phyloP scores from a whole-genome alignment of 2,113 vertebrate genomes.

The Reinhardtius hippoglossoides region DNA sequence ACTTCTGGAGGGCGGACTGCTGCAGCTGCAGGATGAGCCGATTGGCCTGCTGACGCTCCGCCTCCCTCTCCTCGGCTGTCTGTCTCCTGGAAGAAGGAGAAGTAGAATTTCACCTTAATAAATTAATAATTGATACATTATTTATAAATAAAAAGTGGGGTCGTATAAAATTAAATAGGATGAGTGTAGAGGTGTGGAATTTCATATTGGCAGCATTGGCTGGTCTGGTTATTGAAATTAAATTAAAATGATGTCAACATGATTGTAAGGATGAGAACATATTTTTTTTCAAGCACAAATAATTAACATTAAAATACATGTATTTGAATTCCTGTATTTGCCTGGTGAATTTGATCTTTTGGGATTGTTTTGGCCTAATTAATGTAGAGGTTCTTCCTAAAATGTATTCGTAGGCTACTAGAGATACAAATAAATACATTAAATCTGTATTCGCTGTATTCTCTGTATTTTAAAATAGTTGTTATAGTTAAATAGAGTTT shows the following conservation, averaged over 20 bases:
- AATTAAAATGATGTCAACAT: neutral
- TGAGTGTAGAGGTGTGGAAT: neutral
- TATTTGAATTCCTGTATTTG: neutral
- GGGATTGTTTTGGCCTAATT: too few relatives aligned
- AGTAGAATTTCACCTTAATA: neutral
- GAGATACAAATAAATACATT: neutral
- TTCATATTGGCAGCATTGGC: too few relatives aligned
- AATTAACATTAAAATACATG: neutral
- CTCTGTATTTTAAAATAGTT: neutral
- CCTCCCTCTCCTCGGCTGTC: slow-evolving; percentile 96
- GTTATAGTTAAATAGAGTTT: too few relatives aligned
- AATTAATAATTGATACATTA: neutral
- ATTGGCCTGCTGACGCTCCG: slow-evolving; percentile 97
- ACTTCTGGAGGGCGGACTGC: slow-evolving; percentile 97
- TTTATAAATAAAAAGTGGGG: neutral
- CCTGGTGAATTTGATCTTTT: neutral
- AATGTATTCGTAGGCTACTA: too few relatives aligned
- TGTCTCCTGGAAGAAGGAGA: slow-evolving; percentile 86
- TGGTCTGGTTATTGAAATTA: neutral
- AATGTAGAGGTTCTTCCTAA: too few relatives aligned
- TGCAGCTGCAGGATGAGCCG: slow-evolving; percentile 98
- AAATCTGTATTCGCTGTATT: neutral
- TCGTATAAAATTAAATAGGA: neutral
- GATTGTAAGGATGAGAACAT: too few relatives aligned
- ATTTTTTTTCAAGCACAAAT: neutral